These are phyloP conservation scores for Mastomys coucha DNA, from an alignment of 2,113 vertebrate species.

Conservation along the genomic window DNA sequence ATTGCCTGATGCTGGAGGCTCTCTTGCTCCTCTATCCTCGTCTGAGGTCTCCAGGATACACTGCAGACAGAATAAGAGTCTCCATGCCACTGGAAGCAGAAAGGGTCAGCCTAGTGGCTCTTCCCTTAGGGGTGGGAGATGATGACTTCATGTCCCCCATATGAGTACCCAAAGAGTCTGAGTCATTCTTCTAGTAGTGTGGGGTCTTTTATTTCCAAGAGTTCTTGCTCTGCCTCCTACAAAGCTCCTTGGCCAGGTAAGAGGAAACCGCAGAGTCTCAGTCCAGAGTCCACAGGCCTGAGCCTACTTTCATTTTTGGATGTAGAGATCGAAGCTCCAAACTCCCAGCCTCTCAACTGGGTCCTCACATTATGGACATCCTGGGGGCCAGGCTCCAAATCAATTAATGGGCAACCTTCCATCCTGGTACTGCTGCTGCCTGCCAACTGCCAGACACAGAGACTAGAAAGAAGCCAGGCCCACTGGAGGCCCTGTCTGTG, in stretches of 20 bases:
- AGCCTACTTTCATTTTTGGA: not conserved
- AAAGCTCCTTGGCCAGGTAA: not conserved
- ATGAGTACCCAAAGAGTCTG: not conserved
- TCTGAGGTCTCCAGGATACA: fast-evolving
- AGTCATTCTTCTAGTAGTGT: not conserved
- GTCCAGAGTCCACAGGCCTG: not conserved
- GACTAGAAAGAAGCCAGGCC: not conserved
- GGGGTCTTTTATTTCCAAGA: not conserved
- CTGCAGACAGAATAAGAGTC: not conserved
- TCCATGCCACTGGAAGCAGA: fast-evolving
- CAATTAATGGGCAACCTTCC: not conserved
- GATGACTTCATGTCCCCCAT: fast-evolving
- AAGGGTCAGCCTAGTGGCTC: fast-evolving
- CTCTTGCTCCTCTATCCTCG: fast-evolving
- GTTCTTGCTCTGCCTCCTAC: not conserved
- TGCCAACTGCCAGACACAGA: not conserved
- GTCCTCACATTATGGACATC: fast-evolving
- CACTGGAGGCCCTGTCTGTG: not conserved
- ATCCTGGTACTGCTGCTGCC: fast-evolving
- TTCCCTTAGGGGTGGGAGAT: not conserved
- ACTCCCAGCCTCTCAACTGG: not conserved
- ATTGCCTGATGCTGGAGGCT: not conserved
- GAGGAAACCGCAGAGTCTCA: not conserved
- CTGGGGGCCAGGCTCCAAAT: not conserved
- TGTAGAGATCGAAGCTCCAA: not conserved